Conservation (phyloP, 2,113 vertebrate genomes). For the Hemichromis elongatus region DNA sequence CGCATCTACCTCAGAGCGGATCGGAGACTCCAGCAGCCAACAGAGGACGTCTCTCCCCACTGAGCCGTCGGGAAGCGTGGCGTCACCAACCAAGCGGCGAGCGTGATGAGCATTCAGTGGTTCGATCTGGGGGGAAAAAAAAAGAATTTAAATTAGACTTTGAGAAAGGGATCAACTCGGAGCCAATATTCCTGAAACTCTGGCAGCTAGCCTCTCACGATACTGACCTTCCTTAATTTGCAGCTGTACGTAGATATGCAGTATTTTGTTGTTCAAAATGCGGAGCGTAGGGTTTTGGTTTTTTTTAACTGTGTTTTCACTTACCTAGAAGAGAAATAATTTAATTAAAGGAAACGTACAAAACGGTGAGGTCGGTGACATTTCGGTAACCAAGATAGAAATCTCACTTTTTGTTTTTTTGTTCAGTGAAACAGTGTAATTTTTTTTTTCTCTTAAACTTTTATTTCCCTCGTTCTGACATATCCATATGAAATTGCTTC, state of each 20-base stretch:
- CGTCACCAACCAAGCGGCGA: neutral
- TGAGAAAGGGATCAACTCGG: slow-evolving; percentile 72
- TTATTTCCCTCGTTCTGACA: slow-evolving; percentile 65
- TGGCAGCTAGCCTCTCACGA: slow-evolving; percentile 83
- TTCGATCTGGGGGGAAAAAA: neutral
- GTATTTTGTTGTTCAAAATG: slow-evolving; percentile 81
- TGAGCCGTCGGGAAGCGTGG: neutral
- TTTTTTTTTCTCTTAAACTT: slow-evolving; percentile 53
- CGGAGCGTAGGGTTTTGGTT: slow-evolving; percentile 76
- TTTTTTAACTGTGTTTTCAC: slow-evolving; percentile 74
- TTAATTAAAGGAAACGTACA: slow-evolving; percentile 55
- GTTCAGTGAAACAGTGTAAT: slow-evolving; percentile 74
- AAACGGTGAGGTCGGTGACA: slow-evolving; percentile 75
- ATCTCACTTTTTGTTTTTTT: neutral
- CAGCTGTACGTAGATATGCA: slow-evolving; percentile 73
- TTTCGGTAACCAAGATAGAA: slow-evolving; percentile 79
- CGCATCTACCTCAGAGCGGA: slow-evolving; percentile 68
- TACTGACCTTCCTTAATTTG: slow-evolving; percentile 70
- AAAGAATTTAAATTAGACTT: neutral
- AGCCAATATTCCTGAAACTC: slow-evolving; percentile 74
- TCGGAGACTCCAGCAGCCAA: slow-evolving; percentile 42
- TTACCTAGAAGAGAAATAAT: slow-evolving; percentile 60
- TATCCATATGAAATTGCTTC: slow-evolving; percentile 72
- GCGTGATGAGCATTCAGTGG: neutral
- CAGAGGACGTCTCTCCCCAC: neutral